Base-by-base conservation (phyloP, 1,140 invertebrate genomes). In the Aleiodes sp. region DNA sequence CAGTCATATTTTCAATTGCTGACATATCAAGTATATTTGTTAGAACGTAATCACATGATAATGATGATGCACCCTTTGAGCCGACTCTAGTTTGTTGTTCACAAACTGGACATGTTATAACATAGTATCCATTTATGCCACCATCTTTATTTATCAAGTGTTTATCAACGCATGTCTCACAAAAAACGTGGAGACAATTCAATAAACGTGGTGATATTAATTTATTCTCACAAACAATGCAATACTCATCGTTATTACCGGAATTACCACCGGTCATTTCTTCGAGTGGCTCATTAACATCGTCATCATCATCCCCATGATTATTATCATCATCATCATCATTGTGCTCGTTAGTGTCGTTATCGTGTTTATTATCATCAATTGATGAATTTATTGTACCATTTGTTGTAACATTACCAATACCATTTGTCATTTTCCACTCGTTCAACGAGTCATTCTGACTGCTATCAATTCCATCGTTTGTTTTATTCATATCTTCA, bases 151-250 rank as follows among this genome's bases (percentile, higher is more conserved):
- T 91, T 33, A 91, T 87, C 72, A 93, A 86, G 72, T 94, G 88
- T 80, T 94, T 94, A 76, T 94, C 92, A 71, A 97, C 87, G 80
- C 96, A 98, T 56, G 90, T 88, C 84, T 95, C 92, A 86, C 96
- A 98, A 86, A 96, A 98, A 4, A 95, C 94, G 87, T 98, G 96
- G 75, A 98, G 89, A 85, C 96, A 98, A 71, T 92, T 91, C 71
- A 98, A 88, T 39, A 97, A 92, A 73, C 95, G 90, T 43, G 96
- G 96, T 77, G 90, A 90, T 76, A 89, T 90, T 72, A 94, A 86
- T 75, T 92, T 93, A 78, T 91, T 89, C 73, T 90, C 90, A 80
- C 84, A 93, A 83, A 86, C 78, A 75, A 75, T 70, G 59, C 84
- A 86, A 14, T 77, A 78, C 35, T 85, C 78, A 62, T 78, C 80